A percentile compares a stretch with the other conserved stretches of the same genome.
These are phyloP conservation scores for Chelon auratus DNA, from an alignment of 2,797 vertebrate genomes.

Conservation along the genomic window DNA sequence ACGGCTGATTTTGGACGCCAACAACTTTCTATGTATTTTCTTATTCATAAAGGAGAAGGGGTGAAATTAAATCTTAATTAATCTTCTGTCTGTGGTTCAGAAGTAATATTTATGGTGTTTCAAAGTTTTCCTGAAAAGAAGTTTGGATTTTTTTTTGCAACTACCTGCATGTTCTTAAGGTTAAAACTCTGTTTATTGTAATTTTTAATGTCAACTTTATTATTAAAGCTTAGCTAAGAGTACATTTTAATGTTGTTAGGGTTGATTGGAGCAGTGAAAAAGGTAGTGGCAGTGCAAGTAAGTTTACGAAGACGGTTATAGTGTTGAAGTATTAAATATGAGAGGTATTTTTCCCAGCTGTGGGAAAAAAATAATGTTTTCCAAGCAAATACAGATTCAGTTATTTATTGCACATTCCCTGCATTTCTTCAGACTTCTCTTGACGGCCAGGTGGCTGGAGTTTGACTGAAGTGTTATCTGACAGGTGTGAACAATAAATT, in stretches of 20 bases:
- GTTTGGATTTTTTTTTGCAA: too few relatives aligned
- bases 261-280: too few relatives aligned
- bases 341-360: constrained; percentile 7
- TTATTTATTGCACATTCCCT: constrained; percentile 6
- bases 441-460: not conserved
- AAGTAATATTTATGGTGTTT: not conserved
- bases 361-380: not conserved
- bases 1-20: not conserved
- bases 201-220: too few relatives aligned
- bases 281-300: too few relatives aligned
- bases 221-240: too few relatives aligned
- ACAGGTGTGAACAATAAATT: not conserved
- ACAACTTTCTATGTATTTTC: constrained; percentile 3
- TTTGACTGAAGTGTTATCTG: not conserved
- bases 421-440: not conserved
- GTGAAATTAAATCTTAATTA: not conserved
- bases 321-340: not conserved
- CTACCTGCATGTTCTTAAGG: too few relatives aligned
- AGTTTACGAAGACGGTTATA: too few relatives aligned
- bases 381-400: not conserved
- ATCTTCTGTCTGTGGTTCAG: not conserved
- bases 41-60: not conserved
- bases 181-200: too few relatives aligned
- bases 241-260: too few relatives aligned
- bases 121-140: too few relatives aligned